Evolutionary conservation across 2,113 vertebrate genomes (phyloP).

Genomic region (Callospermophilus lateralis): DNA sequence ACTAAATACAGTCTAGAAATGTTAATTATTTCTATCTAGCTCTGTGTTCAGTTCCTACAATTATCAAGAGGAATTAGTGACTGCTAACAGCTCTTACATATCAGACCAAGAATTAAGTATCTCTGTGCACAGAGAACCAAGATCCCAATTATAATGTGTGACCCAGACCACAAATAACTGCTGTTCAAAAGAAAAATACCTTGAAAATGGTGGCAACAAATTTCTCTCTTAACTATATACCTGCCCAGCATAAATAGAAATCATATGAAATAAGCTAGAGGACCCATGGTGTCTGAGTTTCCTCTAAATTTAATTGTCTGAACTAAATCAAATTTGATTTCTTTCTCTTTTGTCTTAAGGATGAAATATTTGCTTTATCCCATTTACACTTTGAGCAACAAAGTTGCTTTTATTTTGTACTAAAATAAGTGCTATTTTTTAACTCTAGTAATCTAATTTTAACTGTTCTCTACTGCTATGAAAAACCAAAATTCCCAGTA

Average conservation of each 20-base stretch:
- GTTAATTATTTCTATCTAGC: background rate
- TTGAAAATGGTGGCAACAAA: background rate
- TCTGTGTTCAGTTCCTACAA: background rate
- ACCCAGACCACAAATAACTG: background rate
- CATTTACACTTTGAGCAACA: background rate
- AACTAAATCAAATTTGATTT: background rate
- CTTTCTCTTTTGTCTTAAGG: background rate
- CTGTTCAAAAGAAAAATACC: background rate
- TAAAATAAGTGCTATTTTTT: background rate
- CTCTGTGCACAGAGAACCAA: background rate
- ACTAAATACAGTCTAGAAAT: background rate
- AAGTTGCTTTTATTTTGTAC: background rate
- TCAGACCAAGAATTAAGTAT: background rate
- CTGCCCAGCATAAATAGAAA: background rate
- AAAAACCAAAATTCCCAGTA: background rate
- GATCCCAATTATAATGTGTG: background rate
- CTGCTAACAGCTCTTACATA: background rate
- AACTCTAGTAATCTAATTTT: background rate
- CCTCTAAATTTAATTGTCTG: background rate
- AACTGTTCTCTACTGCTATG: background rate
- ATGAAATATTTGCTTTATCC: background rate
- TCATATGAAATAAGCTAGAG: constrained; percentile 2
- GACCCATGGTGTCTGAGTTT: background rate
- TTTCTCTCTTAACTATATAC: background rate
- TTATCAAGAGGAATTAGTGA: background rate